Base-by-base conservation (phyloP, 2,797 vertebrate species). In the Microchirus variegatus region DNA sequence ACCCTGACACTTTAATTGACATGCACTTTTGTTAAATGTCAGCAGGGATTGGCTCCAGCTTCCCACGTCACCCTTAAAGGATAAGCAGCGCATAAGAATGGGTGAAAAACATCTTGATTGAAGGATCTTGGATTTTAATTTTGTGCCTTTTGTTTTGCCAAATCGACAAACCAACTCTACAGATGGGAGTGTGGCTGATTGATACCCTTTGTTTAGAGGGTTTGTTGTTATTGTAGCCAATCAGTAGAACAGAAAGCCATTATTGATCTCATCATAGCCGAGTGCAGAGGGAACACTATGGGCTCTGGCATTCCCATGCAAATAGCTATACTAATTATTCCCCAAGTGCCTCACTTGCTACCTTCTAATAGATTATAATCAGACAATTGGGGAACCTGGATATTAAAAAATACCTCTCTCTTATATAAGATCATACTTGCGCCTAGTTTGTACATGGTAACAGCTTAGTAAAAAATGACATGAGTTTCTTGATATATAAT, bases 281-380 rank as follows among this genome's bases (percentile, higher is more conserved):
- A 19, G 44, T 78, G 73, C 36, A 60, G 67, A 46, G 42, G 26
- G 45, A 73, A 75, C 48, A 55, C 59, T 73, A 49, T 70, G n/a
- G 50, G 62, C 61, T 70, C 41, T 46, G 19, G 49, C 70, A 73
- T 86, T 85, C 58, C 80, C 71, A 85, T 83, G 73, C 77, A 85
- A 82, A 87, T 80, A 53, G 49, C 1, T 35, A 36, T 43, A 63
- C 77, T 81, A 78, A 88, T 83, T 81, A 80, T 69, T 75, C 58
- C 69, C 63, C 13, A 52, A 66, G 37, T 65, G 62, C 48, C 40
- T 60, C 56, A 59, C 48, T 48, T 22, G 22, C 42, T 79, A 48
- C 53, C 63, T 55, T 51, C 52, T 73, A 70, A 81, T 59, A 75
- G 60, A 78, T 75, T 51, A 3, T 46, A 62, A 52, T 72, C 40